These are phyloP conservation scores for Oreochromis spilurus DNA, from an alignment of 2,113 vertebrate species.

Conservation along the genomic window DNA sequence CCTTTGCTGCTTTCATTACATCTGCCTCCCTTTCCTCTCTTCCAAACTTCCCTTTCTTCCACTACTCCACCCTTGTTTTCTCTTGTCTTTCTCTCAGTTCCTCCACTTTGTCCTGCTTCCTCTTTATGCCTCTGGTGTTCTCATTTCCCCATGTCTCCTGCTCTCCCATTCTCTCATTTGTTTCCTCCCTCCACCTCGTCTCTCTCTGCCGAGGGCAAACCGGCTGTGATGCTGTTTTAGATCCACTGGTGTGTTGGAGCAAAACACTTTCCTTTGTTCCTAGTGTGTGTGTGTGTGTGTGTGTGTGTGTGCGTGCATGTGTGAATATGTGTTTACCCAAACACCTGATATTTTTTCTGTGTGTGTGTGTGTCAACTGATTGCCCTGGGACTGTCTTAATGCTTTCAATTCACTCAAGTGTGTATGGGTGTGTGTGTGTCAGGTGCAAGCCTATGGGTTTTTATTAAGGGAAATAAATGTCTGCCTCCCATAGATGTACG, in stretches of 20 bases:
- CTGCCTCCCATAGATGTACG: background rate
- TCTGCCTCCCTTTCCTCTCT: background rate
- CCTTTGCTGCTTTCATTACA: background rate
- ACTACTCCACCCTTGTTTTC: conserved; percentile 22
- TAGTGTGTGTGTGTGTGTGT: background rate
- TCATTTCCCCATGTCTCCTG: background rate
- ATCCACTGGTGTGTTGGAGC: conserved; percentile 14
- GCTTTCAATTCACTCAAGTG: background rate
- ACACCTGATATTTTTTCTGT: background rate
- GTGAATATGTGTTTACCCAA: background rate
- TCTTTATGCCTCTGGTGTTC: background rate
- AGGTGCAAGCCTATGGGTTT: conserved; percentile 17
- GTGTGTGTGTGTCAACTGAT: conserved; percentile 9
- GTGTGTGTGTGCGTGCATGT: fast-evolving
- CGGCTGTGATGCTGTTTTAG: conserved; percentile 20
- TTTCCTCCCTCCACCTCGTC: background rate
- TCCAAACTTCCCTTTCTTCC: conserved; percentile 10
- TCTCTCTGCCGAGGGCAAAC: conserved; percentile 8
- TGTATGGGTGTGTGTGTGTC: background rate
- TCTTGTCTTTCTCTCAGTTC: conserved; percentile 15
- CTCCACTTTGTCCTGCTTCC: conserved; percentile 5
- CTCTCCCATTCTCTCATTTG: background rate
- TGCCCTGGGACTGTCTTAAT: conserved; percentile 1
- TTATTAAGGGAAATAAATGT: background rate
- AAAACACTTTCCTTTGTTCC: background rate